phyloP scores from a whole-genome alignment of 2,888 invertebrate genomes.

The Andrena bicolor region DNA sequence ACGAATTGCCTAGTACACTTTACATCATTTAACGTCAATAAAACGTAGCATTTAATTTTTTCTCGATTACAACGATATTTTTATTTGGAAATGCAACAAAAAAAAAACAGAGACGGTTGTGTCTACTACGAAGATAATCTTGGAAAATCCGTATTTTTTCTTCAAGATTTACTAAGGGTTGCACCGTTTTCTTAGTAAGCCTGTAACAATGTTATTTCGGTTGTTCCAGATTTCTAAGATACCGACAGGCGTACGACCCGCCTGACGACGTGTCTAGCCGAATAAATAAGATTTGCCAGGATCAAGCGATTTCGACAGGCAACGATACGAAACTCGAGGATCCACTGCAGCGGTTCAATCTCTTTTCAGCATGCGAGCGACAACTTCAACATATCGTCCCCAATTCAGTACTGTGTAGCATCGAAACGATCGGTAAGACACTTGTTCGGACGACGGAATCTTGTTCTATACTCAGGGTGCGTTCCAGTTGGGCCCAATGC shows the following conservation, averaged over 20 bases:
- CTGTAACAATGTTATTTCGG: not conserved
- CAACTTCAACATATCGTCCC: constrained; percentile 92
- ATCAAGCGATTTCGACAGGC: constrained; percentile 85
- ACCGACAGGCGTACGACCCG: constrained; percentile 91
- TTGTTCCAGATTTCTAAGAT: constrained; percentile 89
- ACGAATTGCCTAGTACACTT: not conserved
- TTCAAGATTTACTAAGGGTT: not conserved
- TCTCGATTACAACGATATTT: too few species aligned
- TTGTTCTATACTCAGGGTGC: too few species aligned
- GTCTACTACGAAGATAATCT: too few species aligned
- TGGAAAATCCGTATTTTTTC: too few species aligned
- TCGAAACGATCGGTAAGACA: constrained; percentile 89
- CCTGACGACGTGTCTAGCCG: constrained; percentile 88
- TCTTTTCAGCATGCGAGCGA: constrained; percentile 90
- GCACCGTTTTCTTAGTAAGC: not conserved
- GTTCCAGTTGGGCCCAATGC: too few species aligned
- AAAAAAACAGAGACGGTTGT: too few species aligned
- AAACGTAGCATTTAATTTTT: not conserved
- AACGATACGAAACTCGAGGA: constrained; percentile 85
- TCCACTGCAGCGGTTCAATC: constrained; percentile 87
- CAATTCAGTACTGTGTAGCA: constrained; percentile 92
- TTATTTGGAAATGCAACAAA: too few species aligned
- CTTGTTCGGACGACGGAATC: not conserved
- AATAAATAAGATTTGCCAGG: constrained; percentile 88
- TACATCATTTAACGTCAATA: not conserved